A percentile compares a stretch with the other conserved stretches of the same genome.
Evolutionary conservation across 35 echinoderm and acorn worm species (phyloP).

Genomic region (Heliocidaris tuberculata): DNA sequence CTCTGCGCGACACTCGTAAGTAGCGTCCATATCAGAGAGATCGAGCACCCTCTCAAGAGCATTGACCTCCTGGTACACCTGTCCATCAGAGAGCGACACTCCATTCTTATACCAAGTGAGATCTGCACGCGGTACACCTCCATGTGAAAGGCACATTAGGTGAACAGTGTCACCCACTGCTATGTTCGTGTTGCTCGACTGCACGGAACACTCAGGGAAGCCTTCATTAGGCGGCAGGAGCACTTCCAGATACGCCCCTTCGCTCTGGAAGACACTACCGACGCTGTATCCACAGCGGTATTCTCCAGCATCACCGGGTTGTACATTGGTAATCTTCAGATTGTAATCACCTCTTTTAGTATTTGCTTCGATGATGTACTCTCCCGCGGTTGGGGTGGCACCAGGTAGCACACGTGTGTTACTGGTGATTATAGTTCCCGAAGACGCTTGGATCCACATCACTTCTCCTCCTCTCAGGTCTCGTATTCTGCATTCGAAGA

Average conservation of each 20-base stretch:
- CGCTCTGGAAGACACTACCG: not conserved
- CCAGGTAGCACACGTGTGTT: not conserved
- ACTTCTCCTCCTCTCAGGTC: not conserved
- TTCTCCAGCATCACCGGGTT: not conserved
- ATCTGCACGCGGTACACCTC: conserved; percentile 17
- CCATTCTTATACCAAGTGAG: conserved; percentile 17
- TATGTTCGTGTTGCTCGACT: too few relatives aligned
- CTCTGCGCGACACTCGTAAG: conserved; percentile 14
- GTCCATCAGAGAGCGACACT: not conserved
- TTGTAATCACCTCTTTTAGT: not conserved
- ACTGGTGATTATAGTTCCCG: not conserved
- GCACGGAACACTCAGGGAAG: not conserved
- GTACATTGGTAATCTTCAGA: conserved; percentile 2
- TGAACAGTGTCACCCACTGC: conserved; percentile 14
- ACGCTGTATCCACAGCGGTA: not conserved
- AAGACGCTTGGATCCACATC: not conserved
- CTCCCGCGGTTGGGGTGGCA: not conserved
- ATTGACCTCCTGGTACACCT: not conserved
- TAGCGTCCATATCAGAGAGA: not conserved
- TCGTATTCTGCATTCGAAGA: conserved; percentile 15
- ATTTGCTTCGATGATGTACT: not conserved
- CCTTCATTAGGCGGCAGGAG: not conserved
- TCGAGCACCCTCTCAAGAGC: not conserved
- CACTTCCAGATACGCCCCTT: not conserved
- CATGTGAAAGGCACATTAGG: not conserved